phyloP scores from a whole-genome alignment of 92 coral and sea anemone species.

The Porites evermanni region DNA sequence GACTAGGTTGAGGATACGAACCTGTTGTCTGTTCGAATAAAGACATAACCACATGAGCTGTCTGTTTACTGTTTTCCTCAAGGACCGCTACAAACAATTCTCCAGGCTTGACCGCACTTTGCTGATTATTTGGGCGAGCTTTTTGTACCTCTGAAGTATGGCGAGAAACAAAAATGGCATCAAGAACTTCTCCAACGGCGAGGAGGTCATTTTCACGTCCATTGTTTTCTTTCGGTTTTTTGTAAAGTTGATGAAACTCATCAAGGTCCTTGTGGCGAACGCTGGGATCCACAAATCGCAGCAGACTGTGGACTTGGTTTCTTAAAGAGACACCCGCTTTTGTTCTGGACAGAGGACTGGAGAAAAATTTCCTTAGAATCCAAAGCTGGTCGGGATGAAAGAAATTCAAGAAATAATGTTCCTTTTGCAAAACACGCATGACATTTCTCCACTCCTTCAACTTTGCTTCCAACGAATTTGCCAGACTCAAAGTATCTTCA shows the following conservation, averaged over 20 bases:
- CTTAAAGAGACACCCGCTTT: not conserved
- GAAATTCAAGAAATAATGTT: constrained; percentile 80
- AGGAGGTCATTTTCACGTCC: constrained; percentile 56
- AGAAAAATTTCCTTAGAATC: constrained; percentile 66
- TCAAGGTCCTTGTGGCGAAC: constrained; percentile 50
- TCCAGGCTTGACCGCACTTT: constrained; percentile 84
- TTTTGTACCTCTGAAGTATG: not conserved
- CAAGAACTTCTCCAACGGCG: constrained; percentile 71
- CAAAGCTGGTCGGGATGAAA: constrained; percentile 92
- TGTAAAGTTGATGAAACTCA: constrained; percentile 31
- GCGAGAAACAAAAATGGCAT: constrained; percentile 63
- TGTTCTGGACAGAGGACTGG: not conserved
- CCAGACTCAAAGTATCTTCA: constrained; percentile 52
- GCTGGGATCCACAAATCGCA: constrained; percentile 77
- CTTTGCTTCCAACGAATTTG: constrained; percentile 42
- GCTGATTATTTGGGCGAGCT: constrained; percentile 18
- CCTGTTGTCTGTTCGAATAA: constrained; percentile 79
- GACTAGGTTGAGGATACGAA: constrained; percentile 80
- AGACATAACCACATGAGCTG: constrained; percentile 86
- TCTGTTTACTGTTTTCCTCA: constrained; percentile 79
- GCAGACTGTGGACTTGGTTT: constrained; percentile 30
- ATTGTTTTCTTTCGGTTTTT: constrained; percentile 40
- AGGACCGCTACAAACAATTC: constrained; percentile 88
- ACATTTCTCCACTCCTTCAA: constrained; percentile 67
- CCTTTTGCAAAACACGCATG: constrained; percentile 53